Percentiles rank a stretch among this genome's conserved stretches.
These are phyloP conservation scores for Opisthocomus hoazin DNA, from an alignment of 2,113 vertebrate species.

Conservation along the genomic window DNA sequence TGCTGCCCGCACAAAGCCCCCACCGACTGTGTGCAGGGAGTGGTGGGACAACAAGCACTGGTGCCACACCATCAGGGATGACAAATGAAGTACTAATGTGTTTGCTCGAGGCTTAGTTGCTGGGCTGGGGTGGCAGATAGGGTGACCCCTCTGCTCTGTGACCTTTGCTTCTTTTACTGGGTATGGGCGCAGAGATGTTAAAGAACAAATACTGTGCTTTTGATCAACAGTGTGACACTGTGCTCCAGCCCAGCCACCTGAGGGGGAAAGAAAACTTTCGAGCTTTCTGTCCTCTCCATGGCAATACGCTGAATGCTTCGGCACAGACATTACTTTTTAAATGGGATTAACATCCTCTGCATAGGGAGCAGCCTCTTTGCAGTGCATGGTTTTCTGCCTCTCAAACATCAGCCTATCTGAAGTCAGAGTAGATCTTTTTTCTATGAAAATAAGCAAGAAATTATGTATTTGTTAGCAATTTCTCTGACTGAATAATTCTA, in stretches of 20 bases:
- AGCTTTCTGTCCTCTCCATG: background rate
- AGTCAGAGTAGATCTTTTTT: background rate
- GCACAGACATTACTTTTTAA: background rate
- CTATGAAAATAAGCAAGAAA: background rate
- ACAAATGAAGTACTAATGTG: conserved; percentile 45
- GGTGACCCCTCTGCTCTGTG: background rate
- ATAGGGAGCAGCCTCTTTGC: background rate
- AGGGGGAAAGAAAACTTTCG: background rate
- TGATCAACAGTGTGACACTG: background rate
- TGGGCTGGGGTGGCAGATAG: background rate
- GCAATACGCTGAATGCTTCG: background rate
- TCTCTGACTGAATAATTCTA: conserved; percentile 7
- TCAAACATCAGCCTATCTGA: background rate
- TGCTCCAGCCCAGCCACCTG: background rate
- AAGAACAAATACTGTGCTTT: conserved; percentile 21
- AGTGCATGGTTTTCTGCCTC: background rate
- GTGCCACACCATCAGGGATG: background rate
- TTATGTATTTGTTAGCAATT: conserved; percentile 20
- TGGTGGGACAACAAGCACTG: background rate
- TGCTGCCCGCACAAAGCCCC: background rate
- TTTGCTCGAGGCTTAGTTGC: conserved; percentile 41
- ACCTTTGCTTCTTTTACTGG: conserved; percentile 14
- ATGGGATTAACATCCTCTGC: background rate
- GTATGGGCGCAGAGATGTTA: background rate
- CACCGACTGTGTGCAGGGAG: fast-evolving